Evolutionary conservation across 2,797 vertebrate genomes (phyloP), one percentile per base, ranked within the genome.

Genomic region (Anabas testudineus): DNA sequence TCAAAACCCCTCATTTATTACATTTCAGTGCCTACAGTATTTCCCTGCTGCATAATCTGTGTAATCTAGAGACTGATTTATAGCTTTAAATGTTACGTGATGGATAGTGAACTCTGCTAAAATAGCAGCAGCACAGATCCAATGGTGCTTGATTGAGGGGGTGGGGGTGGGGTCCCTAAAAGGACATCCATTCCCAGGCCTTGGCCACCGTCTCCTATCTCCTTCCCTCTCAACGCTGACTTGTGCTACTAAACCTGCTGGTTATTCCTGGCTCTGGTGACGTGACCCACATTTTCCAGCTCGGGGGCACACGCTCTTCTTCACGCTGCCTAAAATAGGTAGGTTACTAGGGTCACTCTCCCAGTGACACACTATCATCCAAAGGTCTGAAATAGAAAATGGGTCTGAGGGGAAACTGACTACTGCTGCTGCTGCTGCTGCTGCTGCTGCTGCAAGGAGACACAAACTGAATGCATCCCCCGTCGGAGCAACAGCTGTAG

Each of bases 251-350:
- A 1, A 66, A 80, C 43, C 70, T 24, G 1, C 45, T 0, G 65
- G 82, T 87, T 93, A 93, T 94, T 94, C 86, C 87, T 83, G 86
- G 83, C 68, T 59, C 62, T 58, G 32, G 48, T 54, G 53, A 75
- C 52, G 52, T 85, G 90, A 90, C 90, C 89, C 76, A 91, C 76
- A 93, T 91, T 80, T 79, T 54, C 46, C 56, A 28, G 49, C 69
- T 30, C 9, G 7, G 55, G 55, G 55, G 67, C 61, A 22, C 5
- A 16, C 22, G 1, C 62, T 5, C 65, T n/a, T 64, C 7, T 15
- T 46, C 43, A 3, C 43, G 56, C 54, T 21, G 80, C 54, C 87
- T 91, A 83, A 91, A 93, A 92, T 88, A 84, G 80, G 67, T 67
- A 69, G 82, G 81, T 83, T 54, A 80, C 21, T 0, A 0, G 47